Conservation (phyloP, 2,113 vertebrate genomes). For the Bucco capensis region DNA sequence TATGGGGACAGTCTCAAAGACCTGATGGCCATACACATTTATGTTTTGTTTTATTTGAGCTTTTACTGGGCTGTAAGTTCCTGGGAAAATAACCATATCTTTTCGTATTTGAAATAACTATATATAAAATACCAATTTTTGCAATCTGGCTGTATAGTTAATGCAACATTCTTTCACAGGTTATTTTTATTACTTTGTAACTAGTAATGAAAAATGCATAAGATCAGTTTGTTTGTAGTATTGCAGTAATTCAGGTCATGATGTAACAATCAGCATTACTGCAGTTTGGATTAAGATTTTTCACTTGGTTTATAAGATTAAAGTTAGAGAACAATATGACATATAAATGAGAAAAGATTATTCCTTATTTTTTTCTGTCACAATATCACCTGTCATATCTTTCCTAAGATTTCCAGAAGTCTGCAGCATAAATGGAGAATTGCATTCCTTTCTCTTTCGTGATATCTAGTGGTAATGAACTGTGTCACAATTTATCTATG, state of each 20-base stretch:
- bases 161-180: neutral
- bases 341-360: neutral
- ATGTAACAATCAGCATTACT: neutral
- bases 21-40: neutral
- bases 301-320: neutral
- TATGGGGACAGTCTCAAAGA: neutral
- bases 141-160: neutral
- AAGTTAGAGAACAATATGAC: neutral
- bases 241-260: neutral
- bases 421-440: neutral
- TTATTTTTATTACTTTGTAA: neutral
- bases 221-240: neutral
- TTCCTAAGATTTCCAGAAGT: slow-evolving; percentile 7
- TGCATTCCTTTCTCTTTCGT: neutral
- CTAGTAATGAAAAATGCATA: neutral
- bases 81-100: neutral
- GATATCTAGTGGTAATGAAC: neutral
- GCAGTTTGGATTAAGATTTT: slow-evolving; percentile 11
- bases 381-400: neutral
- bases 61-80: neutral
- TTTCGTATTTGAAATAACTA: neutral
- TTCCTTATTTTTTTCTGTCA: neutral
- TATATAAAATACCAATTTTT: neutral
- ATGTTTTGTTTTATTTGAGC: neutral
- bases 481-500: neutral